Evolutionary conservation across 2,888 invertebrate species (phyloP).

Genomic region (Plebejus melissa): DNA sequence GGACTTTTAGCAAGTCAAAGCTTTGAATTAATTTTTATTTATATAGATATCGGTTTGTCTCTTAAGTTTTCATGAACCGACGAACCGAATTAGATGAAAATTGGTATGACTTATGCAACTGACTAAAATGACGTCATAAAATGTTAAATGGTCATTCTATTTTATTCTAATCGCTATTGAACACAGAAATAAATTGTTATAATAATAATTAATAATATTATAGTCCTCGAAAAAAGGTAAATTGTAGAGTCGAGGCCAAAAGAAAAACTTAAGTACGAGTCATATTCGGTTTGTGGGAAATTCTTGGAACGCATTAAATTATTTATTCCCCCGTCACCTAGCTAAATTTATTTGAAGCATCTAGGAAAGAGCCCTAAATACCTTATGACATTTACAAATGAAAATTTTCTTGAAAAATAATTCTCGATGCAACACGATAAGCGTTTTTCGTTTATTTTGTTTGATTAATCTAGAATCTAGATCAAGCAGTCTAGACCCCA

Average conservation of each 20-base stretch:
- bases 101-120: too few species aligned
- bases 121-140: too few species aligned
- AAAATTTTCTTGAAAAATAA: constrained; percentile 7
- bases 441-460: constrained; percentile 13
- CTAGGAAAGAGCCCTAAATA: constrained; percentile 1
- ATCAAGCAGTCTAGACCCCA: constrained; percentile 49
- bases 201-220: background rate
- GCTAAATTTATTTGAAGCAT: background rate
- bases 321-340: background rate
- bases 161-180: too few species aligned
- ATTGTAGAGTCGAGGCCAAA: background rate
- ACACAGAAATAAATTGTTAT: background rate
- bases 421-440: constrained; percentile 2
- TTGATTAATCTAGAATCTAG: constrained; percentile 32
- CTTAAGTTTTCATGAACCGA: too few species aligned
- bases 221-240: background rate
- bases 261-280: background rate
- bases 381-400: constrained; percentile 12
- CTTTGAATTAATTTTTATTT: too few species aligned
- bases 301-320: constrained; percentile 4
- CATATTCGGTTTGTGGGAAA: background rate
- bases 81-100: too few species aligned
- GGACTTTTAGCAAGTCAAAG: too few species aligned
- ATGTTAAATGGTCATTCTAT: too few species aligned
- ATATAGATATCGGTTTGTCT: too few species aligned